These are phyloP conservation scores for Lysiphlebus fabarum DNA, from an alignment of 1,140 invertebrate genomes.

Conservation along the genomic window DNA sequence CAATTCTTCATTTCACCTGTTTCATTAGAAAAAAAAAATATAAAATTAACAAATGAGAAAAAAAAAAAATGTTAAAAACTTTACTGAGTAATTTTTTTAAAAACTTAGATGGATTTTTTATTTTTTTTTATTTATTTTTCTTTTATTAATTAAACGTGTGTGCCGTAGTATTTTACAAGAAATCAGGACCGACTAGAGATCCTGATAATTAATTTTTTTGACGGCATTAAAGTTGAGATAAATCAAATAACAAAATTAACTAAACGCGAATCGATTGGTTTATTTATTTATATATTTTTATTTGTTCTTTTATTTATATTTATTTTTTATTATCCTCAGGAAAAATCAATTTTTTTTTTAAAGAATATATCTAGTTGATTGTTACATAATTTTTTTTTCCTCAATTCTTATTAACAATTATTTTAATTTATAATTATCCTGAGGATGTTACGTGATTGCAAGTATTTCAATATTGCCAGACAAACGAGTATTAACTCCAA, in stretches of 20 bases:
- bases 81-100: conserved; percentile 40
- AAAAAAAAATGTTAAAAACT: conserved; percentile 21
- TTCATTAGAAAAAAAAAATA: not conserved
- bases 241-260: conserved; percentile 57
- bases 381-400: conserved; percentile 9
- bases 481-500: not conserved
- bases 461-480: not conserved
- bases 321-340: conserved; percentile 4
- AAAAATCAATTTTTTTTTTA: conserved; percentile 7
- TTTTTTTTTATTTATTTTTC: conserved; percentile 37
- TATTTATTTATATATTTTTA: conserved; percentile 1
- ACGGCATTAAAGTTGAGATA: conserved; percentile 48
- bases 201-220: conserved; percentile 20
- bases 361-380: conserved; percentile 11
- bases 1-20: no score
- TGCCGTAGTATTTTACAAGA: conserved; percentile 55
- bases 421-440: conserved; percentile 3
- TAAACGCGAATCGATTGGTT: conserved; percentile 48
- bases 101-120: conserved; percentile 48
- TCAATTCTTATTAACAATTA: conserved; percentile 2
- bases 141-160: conserved; percentile 56
- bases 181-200: conserved; percentile 39
- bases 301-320: conserved; percentile 21
- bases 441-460: conserved; percentile 25
- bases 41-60: no score